Evolutionary conservation across 2,888 invertebrate genomes (phyloP), one percentile per base, ranked within the genome.

Genomic region (Branchellion lobata): DNA sequence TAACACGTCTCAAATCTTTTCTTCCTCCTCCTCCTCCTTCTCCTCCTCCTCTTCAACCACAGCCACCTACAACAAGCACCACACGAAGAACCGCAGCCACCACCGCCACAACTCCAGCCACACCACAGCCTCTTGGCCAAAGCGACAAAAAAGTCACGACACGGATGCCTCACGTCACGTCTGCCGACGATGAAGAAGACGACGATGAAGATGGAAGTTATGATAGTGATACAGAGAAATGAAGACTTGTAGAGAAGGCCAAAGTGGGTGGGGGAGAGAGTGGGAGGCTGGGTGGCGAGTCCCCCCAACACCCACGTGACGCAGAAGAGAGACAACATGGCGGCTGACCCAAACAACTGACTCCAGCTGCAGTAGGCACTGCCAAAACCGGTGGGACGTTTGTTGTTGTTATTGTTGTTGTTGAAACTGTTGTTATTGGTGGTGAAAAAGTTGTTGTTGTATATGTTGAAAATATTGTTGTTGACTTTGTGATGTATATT

Each of bases 161-260:
- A 5, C 21, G 5, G 40, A 57, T 24, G 21, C 65, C 77, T 27
- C 3, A 77, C n/a, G 77, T 77, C 77, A n/a, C 27, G 27, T 1
- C 77, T 31, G 2, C 65, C 77, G 65, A 77, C 31, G 27, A 29
- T 27, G 31, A 77, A 77, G 36, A 57, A 77, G 65, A 77, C 65
- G n/a, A 77, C 18, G 31, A 77, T 5, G 36, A 77, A 77, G 33
- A 57, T n/a, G 18, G 77, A 61, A n/a, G 57, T 27, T 0, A 34
- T 33, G 34, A 61, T 33, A 18, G 77, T 61, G 33, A 65, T 33
- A 77, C 18, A 3, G 34, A 77, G 27, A 53, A 65, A 77, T 21
- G 24, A 31, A 34, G 61, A 1, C 14, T 61, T 27, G 53, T 31
- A 77, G 34, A 77, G 8, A 24, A 53, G 31, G 0, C 36, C n/a